A percentile compares a stretch with the other conserved stretches of the same genome.
phyloP scores from a whole-genome alignment of 2,113 vertebrate species.

The Salvelinus sp. region DNA sequence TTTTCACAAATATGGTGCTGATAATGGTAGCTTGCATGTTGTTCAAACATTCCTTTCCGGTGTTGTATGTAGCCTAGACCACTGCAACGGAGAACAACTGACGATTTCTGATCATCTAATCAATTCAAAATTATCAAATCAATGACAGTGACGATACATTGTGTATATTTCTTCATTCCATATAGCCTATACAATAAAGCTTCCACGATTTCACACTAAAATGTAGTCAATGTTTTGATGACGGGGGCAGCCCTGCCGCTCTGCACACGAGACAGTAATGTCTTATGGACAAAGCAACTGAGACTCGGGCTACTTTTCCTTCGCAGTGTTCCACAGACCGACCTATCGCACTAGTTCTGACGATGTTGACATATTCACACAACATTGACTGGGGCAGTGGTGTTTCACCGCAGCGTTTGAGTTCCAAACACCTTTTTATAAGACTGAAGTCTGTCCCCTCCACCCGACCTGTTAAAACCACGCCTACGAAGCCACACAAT shows the following conservation, averaged over 20 bases:
- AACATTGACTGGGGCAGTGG: conserved; percentile 79
- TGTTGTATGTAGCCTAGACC: background rate
- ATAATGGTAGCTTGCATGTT: background rate
- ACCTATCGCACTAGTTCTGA: conserved; percentile 74
- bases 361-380: conserved; percentile 91
- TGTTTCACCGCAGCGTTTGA: conserved; percentile 87
- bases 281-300: conserved; percentile 31
- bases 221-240: background rate
- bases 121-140: background rate
- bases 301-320: conserved; percentile 26
- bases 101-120: background rate
- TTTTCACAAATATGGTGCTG: background rate
- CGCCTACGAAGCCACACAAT: conserved; percentile 97
- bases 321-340: conserved; percentile 56
- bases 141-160: background rate
- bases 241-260: conserved; percentile 23
- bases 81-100: background rate
- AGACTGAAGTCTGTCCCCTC: conserved; percentile 91
- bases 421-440: conserved; percentile 99
- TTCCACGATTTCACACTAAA: background rate
- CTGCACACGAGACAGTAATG: conserved; percentile 29
- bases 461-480: conserved; percentile 98
- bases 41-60: background rate
- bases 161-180: background rate
- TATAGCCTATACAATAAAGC: background rate